Evolutionary conservation across 2,113 vertebrate genomes (phyloP).

Genomic region (Melozone crissalis): DNA sequence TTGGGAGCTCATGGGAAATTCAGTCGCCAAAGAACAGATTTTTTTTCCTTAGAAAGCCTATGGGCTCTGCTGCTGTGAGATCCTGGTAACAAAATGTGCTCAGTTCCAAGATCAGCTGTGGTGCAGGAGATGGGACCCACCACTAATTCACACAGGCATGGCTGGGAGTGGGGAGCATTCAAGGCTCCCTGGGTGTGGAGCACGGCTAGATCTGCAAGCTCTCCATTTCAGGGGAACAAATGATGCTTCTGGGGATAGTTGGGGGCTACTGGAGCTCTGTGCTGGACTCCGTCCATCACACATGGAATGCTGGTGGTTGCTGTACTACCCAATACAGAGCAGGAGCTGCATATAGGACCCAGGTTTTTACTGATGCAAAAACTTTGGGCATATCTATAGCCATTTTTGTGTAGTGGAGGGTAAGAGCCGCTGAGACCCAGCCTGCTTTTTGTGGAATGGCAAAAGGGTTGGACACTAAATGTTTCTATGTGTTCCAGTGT

Average conservation of each 20-base stretch:
- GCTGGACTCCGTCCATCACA: too few relatives aligned
- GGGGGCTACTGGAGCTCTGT: background rate
- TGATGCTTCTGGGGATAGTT: background rate
- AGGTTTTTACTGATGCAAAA: background rate
- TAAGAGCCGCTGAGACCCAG: background rate
- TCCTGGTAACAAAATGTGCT: accelerated
- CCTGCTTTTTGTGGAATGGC: background rate
- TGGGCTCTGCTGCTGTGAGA: accelerated
- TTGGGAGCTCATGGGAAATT: background rate
- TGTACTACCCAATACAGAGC: background rate
- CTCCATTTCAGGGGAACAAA: background rate
- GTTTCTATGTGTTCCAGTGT: background rate
- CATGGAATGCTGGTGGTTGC: background rate
- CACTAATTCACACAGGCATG: background rate
- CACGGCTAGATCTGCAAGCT: background rate
- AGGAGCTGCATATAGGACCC: background rate
- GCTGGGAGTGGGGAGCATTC: background rate
- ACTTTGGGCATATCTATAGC: too few relatives aligned
- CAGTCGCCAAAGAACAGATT: background rate
- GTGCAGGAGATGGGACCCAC: background rate
- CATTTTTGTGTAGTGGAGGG: background rate
- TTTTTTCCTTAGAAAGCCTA: background rate
- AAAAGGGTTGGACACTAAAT: background rate
- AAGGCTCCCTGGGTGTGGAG: background rate
- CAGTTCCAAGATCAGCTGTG: background rate